Percentiles rank a stretch among this genome's conserved stretches.
phyloP scores from a whole-genome alignment of 2,888 invertebrate genomes.

The Heliconius ethilla region DNA sequence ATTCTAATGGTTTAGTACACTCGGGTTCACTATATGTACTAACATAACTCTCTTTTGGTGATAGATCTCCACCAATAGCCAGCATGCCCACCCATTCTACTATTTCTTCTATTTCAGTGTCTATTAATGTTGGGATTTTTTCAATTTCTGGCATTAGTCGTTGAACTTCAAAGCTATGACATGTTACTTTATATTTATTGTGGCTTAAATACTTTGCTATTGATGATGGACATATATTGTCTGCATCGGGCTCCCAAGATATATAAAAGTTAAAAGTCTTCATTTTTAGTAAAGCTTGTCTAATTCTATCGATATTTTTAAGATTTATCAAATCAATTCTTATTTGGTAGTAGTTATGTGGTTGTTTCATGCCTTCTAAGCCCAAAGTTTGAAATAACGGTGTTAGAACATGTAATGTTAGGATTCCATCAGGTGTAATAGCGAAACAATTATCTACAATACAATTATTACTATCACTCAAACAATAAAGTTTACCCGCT shows the following conservation, averaged over 20 bases:
- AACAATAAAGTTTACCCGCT: constrained; percentile 63
- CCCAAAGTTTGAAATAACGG: constrained; percentile 71
- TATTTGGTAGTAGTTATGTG: constrained; percentile 64
- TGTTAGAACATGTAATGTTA: constrained; percentile 64
- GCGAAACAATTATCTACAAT: constrained; percentile 66
- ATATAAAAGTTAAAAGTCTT: constrained; percentile 60
- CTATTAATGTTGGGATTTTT: constrained; percentile 62
- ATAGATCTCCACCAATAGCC: constrained; percentile 57
- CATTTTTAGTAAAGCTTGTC: constrained; percentile 40
- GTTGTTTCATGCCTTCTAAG: constrained; percentile 66
- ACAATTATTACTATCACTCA: constrained; percentile 60
- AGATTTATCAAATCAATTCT: constrained; percentile 60
- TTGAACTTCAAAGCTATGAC: constrained; percentile 52
- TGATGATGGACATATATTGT: constrained; percentile 70
- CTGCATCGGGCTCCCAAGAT: constrained; percentile 64
- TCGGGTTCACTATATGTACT: constrained; percentile 67
- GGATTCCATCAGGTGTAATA: constrained; percentile 66
- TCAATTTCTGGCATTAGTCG: constrained; percentile 56
- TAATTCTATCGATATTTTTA: constrained; percentile 54
- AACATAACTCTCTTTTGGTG: constrained; percentile 61
- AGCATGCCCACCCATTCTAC: constrained; percentile 75
- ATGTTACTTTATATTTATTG: constrained; percentile 54
- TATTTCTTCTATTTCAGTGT: constrained; percentile 64
- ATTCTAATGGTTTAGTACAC: constrained; percentile 57
- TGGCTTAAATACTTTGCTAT: constrained; percentile 72